Percentiles rank a stretch among this genome's conserved stretches.
phyloP scores from a whole-genome alignment of 2,113 vertebrate species.

The Melozone crissalis region DNA sequence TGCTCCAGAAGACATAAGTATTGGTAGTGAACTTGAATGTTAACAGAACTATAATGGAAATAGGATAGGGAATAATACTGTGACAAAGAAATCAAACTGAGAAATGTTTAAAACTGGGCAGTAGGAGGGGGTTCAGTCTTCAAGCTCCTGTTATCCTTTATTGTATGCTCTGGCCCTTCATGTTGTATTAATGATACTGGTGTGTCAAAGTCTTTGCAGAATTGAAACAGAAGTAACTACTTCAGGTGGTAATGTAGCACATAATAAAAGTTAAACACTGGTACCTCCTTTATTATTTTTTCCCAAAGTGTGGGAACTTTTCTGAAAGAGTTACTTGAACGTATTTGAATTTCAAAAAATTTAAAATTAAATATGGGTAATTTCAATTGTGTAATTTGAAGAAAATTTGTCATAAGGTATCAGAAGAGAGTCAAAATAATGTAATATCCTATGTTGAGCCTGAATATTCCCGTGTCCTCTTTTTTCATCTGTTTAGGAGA shows the following conservation, averaged over 20 bases:
- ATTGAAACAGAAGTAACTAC: neutral
- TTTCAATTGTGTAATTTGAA: neutral
- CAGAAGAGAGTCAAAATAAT: neutral
- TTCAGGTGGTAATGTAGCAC: neutral
- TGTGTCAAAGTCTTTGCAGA: neutral
- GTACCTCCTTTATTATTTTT: neutral
- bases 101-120: neutral
- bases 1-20: neutral
- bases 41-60: neutral
- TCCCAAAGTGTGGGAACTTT: neutral
- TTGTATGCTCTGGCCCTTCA: neutral
- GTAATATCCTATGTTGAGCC: neutral
- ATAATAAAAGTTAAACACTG: neutral
- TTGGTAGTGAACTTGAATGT: neutral
- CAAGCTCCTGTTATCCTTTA: neutral
- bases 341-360: neutral
- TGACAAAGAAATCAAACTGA: neutral
- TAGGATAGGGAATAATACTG: neutral
- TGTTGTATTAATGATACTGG: neutral
- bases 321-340: neutral
- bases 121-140: neutral
- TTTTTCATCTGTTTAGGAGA: neutral
- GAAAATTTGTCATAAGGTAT: neutral
- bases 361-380: neutral
- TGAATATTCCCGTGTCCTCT: neutral